Conservation (phyloP, 2,113 vertebrate genomes). For the Sitta europaea region DNA sequence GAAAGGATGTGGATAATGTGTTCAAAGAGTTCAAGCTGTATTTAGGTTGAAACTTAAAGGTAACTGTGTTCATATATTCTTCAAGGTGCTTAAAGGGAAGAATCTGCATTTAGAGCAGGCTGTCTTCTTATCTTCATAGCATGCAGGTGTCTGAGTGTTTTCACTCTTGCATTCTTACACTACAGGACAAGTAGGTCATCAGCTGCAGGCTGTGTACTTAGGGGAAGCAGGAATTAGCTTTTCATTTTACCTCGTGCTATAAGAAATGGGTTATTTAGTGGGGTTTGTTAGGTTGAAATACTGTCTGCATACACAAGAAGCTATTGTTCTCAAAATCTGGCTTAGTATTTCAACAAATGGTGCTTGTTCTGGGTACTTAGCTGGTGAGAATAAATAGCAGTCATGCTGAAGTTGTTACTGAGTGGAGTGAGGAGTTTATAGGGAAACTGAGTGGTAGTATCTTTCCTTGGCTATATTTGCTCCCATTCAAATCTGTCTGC, state of each 20-base stretch:
- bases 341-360: slow-evolving; percentile 28
- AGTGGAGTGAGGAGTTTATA: not conserved
- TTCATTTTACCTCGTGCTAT: not conserved
- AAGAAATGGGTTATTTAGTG: not conserved
- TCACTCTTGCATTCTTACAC: not conserved
- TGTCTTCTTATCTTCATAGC: not conserved
- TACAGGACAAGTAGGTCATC: not conserved
- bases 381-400: not conserved
- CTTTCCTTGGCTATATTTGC: not conserved
- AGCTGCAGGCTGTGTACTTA: not conserved
- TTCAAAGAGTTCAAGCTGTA: not conserved
- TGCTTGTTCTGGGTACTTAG: slow-evolving; percentile 1
- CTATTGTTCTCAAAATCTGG: slow-evolving; percentile 40
- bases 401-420: not conserved
- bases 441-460: not conserved
- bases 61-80: not conserved
- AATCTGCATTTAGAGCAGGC: not conserved
- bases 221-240: not conserved
- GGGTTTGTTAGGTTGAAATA: not conserved
- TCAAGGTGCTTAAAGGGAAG: not conserved
- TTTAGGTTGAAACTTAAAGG: not conserved
- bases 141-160: not conserved
- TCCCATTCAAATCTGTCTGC: not conserved
- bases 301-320: not conserved
- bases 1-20: not conserved